phyloP scores from a whole-genome alignment of 2,113 vertebrate species.

The Phalacrocorax carbo region DNA sequence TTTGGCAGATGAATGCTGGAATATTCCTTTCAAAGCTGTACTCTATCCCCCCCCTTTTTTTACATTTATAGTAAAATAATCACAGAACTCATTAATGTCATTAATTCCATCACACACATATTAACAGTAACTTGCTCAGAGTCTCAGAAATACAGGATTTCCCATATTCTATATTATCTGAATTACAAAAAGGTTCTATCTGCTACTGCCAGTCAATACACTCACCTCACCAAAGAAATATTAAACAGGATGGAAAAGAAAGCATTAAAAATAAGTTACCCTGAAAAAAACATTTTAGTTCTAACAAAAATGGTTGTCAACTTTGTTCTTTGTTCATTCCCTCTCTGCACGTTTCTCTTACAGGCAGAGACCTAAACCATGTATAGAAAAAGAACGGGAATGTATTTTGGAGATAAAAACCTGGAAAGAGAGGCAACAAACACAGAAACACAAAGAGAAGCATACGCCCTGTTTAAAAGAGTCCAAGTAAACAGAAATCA shows the following conservation, averaged over 20 bases:
- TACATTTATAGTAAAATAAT: neutral
- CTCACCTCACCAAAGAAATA: neutral
- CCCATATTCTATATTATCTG: neutral
- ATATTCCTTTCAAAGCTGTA: neutral
- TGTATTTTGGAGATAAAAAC: neutral
- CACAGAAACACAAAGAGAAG: neutral
- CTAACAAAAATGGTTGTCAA: neutral
- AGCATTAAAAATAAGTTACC: neutral
- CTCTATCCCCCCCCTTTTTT: neutral
- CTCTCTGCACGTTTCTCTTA: neutral
- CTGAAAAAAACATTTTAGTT: neutral
- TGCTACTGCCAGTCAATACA: neutral
- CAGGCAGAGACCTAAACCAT: accelerated
- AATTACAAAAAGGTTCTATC: neutral
- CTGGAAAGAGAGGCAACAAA: neutral
- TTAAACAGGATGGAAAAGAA: neutral
- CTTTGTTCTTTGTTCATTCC: neutral
- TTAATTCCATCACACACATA: neutral
- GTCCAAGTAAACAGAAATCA: neutral
- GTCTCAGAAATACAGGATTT: neutral
- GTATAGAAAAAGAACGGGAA: neutral
- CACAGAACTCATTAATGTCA: neutral
- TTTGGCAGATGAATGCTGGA: neutral
- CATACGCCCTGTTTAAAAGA: neutral
- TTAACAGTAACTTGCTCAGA: neutral